These are phyloP conservation scores for Emys orbicularis DNA, from an alignment of 2,797 vertebrate species.

Conservation along the genomic window DNA sequence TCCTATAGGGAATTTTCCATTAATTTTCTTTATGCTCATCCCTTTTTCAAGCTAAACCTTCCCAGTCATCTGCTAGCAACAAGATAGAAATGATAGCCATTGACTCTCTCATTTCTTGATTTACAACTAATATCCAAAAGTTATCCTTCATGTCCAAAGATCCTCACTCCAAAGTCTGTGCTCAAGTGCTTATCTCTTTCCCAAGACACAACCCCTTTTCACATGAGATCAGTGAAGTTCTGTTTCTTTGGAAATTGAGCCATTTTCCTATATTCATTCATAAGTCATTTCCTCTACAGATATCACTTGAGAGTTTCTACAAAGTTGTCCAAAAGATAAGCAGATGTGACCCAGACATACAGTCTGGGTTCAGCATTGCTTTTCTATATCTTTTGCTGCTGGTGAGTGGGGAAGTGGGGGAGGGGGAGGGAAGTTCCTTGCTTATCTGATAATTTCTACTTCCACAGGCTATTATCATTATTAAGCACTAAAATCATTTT, in stretches of 20 bases:
- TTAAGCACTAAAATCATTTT: neutral
- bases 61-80: neutral
- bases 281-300: constrained; percentile 10
- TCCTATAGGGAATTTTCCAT: neutral
- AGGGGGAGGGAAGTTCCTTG: constrained; percentile 3
- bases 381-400: neutral
- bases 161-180: neutral
- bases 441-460: constrained; percentile 8
- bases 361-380: rapidly evolving
- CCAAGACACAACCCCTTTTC: neutral
- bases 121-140: constrained; percentile 18
- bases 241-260: neutral
- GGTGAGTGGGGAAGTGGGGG: neutral
- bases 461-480: neutral
- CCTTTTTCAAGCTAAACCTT: neutral
- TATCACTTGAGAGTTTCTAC: neutral
- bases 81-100: neutral
- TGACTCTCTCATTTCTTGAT: neutral
- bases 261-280: neutral
- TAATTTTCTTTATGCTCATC: constrained; percentile 1
- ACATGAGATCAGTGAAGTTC: neutral
- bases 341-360: neutral
- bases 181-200: neutral
- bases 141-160: neutral
- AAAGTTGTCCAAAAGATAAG: constrained; percentile 37